phyloP scores from a whole-genome alignment of 2,888 invertebrate species.

The Mystacides longicornis region DNA sequence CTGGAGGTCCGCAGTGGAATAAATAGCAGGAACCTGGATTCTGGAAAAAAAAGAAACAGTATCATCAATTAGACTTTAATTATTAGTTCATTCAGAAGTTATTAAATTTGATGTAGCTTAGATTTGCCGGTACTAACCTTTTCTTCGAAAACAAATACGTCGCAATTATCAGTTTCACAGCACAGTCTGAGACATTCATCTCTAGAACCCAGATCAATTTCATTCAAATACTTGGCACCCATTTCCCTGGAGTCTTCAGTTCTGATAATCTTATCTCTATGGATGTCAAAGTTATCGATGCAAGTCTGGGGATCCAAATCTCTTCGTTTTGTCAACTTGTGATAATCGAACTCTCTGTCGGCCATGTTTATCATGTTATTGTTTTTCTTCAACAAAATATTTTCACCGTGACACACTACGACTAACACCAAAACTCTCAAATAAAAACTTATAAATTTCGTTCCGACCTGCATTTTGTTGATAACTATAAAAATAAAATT shows the following conservation, averaged over 20 bases:
- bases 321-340: conserved; percentile 31
- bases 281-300: conserved; percentile 73
- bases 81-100: too few species aligned
- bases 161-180: conserved; percentile 80
- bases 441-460: too few species aligned
- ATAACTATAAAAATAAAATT: too few species aligned
- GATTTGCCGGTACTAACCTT: too few species aligned
- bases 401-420: conserved; percentile 8
- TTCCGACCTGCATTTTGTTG: too few species aligned
- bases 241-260: conserved; percentile 82
- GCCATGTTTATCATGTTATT: conserved; percentile 21
- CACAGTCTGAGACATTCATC: conserved; percentile 80
- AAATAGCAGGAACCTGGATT: conserved; percentile 83
- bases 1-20: conserved; percentile 83
- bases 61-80: too few species aligned
- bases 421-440: conserved; percentile 20
- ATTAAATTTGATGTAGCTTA: too few species aligned
- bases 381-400: conserved; percentile 17
- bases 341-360: conserved; percentile 10
- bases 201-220: conserved; percentile 71
- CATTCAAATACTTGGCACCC: conserved; percentile 84
- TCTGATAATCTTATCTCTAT: conserved; percentile 82
- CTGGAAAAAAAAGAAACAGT: too few species aligned
- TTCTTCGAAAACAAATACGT: conserved; percentile 88
- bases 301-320: conserved; percentile 61